phyloP scores from a whole-genome alignment of 1,140 invertebrate genomes.

The Conopomorpha cramerella region DNA sequence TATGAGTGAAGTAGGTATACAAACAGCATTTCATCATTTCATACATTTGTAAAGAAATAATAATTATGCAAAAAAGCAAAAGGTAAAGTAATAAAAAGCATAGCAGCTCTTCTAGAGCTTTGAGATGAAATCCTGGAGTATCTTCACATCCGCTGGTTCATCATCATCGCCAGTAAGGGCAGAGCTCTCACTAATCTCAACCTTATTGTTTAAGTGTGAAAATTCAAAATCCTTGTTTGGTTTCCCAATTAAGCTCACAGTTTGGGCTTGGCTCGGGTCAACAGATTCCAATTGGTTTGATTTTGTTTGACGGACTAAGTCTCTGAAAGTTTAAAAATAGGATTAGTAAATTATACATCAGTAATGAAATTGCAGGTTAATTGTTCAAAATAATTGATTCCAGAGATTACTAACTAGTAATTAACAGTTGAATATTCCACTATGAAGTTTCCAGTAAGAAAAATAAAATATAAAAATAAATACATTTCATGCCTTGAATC shows the following conservation, averaged over 20 bases:
- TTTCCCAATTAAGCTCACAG: conserved; percentile 69
- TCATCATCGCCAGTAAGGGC: conserved; percentile 65
- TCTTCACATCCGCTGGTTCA: conserved; percentile 60
- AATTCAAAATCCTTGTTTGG: conserved; percentile 82
- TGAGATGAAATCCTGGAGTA: conserved; percentile 68
- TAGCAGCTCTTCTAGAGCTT: too few relatives aligned
- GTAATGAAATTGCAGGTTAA: too few relatives aligned
- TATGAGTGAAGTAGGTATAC: too few relatives aligned
- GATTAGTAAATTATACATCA: too few relatives aligned
- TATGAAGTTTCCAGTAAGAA: background rate
- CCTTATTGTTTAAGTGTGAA: conserved; percentile 67
- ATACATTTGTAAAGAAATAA: too few relatives aligned
- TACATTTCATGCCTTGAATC: too few relatives aligned
- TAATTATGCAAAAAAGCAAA: background rate
- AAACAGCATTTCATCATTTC: too few relatives aligned
- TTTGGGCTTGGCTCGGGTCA: conserved; percentile 66
- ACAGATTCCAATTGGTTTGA: conserved; percentile 76
- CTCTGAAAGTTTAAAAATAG: too few relatives aligned
- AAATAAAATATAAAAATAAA: conserved; percentile 2
- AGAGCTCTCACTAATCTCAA: conserved; percentile 77
- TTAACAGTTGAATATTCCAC: conserved; percentile 4
- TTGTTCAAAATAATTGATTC: too few relatives aligned
- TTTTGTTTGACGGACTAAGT: conserved; percentile 78
- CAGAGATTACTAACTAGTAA: too few relatives aligned
- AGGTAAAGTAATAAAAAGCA: conserved; percentile 9